Conservation (phyloP, 30 jellyfish, hydroid and myxozoan genomes). For the Chironex yamaguchii region DNA sequence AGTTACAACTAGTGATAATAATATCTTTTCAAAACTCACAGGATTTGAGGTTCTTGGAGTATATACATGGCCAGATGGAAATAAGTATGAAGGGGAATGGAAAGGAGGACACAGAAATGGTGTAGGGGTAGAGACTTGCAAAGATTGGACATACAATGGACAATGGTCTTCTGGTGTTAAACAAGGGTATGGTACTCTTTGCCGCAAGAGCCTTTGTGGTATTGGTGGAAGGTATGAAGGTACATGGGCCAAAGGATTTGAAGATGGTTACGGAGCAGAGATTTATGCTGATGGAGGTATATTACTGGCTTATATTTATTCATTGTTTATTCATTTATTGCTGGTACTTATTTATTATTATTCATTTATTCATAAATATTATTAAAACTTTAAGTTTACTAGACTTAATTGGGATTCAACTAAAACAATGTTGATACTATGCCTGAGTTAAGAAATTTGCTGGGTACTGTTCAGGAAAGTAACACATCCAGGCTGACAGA, state of each 20-base stretch:
- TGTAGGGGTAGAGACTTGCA: slow-evolving; percentile 75
- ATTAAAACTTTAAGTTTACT: too few species aligned
- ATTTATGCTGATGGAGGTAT: slow-evolving; percentile 86
- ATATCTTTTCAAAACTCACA: too few species aligned
- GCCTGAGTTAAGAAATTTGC: too few species aligned
- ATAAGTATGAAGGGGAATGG: slow-evolving; percentile 89
- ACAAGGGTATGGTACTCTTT: slow-evolving; percentile 89
- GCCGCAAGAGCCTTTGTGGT: slow-evolving; percentile 11
- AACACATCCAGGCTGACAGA: too few species aligned
- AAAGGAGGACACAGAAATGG: slow-evolving; percentile 90
- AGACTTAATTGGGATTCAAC: too few species aligned
- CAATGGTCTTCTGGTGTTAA: slow-evolving; percentile 88
- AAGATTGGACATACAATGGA: slow-evolving; percentile 76
- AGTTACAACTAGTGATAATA: too few species aligned
- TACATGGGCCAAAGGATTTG: slow-evolving; percentile 88
- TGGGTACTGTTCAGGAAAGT: too few species aligned
- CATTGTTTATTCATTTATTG: neutral
- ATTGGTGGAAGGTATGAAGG: slow-evolving; percentile 83
- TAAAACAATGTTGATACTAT: too few species aligned
- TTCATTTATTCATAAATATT: too few species aligned
- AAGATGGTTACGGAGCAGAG: slow-evolving; percentile 97
- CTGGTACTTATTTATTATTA: neutral
- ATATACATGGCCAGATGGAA: slow-evolving; percentile 88
- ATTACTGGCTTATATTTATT: neutral
- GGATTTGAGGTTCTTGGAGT: slow-evolving; percentile 84